Evolutionary conservation across 2,888 invertebrate genomes (phyloP), one percentile per base, ranked within the genome.

Genomic region (Dastarcus helophoroides): DNA sequence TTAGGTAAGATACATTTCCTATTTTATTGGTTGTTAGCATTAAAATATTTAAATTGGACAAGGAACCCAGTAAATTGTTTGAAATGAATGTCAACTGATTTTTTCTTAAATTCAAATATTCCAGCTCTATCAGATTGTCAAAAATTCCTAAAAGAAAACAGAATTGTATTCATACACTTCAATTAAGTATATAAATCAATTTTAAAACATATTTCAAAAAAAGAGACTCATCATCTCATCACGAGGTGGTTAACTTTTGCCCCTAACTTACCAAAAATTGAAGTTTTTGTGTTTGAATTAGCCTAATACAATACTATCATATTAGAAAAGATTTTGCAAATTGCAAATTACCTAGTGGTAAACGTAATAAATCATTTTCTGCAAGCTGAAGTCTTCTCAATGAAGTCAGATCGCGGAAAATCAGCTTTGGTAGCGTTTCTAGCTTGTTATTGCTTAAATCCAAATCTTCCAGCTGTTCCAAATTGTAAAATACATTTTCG

Each of bases 361-460:
- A n/a, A n/a, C n/a, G n/a, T n/a, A n/a, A n/a, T 22, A 37, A 29
- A 51, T 71, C 66, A 51, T 85, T 85, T 42, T 76, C 74, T 1
- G 78, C 75, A 7, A 83, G 52, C 48, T 79, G 78, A 26, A 84
- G 60, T 38, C 71, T 64, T 46, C 69, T 70, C 19, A 83, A 57
- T 16, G 64, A 64, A 29, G 53, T 60, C 26, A 81, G 56, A 27
- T 69, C 64, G 4, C 50, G 47, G 45, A 80, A 73, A 2, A 73
- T 62, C 28, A 64, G 64, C 23, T 68, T 68, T 35, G 72, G 68
- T 25, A 83, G 60, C 9, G 58, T 61, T 29, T 68, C 67, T 39
- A 84, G 63, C 46, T 66, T 65, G 56, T 84, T 84, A 35, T 69
- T 71, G 3, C 76, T 75, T 11, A 83, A 57, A 58, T 83, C 82